Evolutionary conservation across 64 coral and sea anemone genomes (phyloP).

Genomic region (Pocillopora verrucosa): DNA sequence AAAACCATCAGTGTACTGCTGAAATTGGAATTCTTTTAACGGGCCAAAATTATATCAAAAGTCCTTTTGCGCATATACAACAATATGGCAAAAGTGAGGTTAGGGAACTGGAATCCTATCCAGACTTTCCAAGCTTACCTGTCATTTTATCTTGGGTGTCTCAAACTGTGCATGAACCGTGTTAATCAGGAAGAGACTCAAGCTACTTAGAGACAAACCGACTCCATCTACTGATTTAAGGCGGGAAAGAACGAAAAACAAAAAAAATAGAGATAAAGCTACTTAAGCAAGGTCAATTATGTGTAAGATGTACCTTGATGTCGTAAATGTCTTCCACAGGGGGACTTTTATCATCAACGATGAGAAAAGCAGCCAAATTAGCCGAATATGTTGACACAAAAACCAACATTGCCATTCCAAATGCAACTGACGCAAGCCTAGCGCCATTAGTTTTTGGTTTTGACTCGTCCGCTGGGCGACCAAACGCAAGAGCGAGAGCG

Average conservation of each 20-base stretch:
- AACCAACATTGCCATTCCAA: slow-evolving; percentile 90
- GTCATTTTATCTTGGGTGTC: no score
- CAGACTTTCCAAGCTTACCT: no score
- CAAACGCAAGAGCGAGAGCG: slow-evolving; percentile 87
- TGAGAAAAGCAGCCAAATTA: slow-evolving; percentile 85
- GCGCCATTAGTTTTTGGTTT: slow-evolving; percentile 80
- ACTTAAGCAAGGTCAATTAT: neutral
- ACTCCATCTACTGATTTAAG: no score
- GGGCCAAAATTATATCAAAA: no score
- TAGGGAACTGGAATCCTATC: no score
- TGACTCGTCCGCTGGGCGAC: slow-evolving; percentile 77
- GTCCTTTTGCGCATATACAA: no score
- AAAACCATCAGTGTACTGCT: no score
- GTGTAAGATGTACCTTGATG: slow-evolving; percentile 55
- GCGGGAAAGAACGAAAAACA: neutral
- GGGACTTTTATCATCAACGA: slow-evolving; percentile 81
- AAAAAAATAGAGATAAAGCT: neutral
- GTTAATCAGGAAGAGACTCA: no score
- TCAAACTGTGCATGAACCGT: no score
- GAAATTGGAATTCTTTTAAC: no score
- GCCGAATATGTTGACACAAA: slow-evolving; percentile 89
- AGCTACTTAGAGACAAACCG: no score
- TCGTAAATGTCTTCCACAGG: slow-evolving; percentile 85
- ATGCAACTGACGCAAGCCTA: slow-evolving; percentile 75
- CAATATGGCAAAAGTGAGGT: no score